A percentile compares a stretch with the other conserved stretches of the same genome.
Evolutionary conservation across 2,888 invertebrate species (phyloP).

Genomic region (Eilema griseolum): DNA sequence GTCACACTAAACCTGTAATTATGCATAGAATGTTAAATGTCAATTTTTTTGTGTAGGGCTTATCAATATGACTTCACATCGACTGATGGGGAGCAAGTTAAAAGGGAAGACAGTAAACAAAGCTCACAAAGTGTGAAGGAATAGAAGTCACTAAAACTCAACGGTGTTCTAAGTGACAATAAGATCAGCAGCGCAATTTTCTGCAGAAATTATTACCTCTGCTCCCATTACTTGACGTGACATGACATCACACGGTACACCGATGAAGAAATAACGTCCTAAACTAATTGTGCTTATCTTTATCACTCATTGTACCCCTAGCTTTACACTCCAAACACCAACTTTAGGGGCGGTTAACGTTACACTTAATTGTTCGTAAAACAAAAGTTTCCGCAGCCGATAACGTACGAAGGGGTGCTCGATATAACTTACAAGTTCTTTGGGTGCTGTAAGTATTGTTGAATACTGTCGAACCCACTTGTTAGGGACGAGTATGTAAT

Average conservation of each 20-base stretch:
- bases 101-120: no score
- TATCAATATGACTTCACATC: no score
- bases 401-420: constrained; percentile 61
- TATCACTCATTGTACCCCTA: constrained; percentile 49
- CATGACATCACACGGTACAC: no score
- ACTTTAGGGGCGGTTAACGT: constrained; percentile 73
- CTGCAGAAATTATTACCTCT: neutral
- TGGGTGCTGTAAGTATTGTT: constrained; percentile 29
- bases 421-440: constrained; percentile 58
- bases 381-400: constrained; percentile 78
- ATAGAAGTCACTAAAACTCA: neutral
- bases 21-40: no score
- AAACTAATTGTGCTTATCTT: neutral
- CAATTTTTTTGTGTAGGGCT: no score
- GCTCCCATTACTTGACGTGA: neutral
- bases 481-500: constrained; percentile 23
- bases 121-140: no score
- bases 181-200: neutral
- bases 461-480: constrained; percentile 35
- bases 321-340: constrained; percentile 60
- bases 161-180: neutral
- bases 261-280: neutral
- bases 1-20: no score
- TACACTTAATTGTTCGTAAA: constrained; percentile 83
- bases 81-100: no score